Evolutionary conservation across 2,888 invertebrate genomes (phyloP).

Genomic region (Drosophila heteroneura): DNA sequence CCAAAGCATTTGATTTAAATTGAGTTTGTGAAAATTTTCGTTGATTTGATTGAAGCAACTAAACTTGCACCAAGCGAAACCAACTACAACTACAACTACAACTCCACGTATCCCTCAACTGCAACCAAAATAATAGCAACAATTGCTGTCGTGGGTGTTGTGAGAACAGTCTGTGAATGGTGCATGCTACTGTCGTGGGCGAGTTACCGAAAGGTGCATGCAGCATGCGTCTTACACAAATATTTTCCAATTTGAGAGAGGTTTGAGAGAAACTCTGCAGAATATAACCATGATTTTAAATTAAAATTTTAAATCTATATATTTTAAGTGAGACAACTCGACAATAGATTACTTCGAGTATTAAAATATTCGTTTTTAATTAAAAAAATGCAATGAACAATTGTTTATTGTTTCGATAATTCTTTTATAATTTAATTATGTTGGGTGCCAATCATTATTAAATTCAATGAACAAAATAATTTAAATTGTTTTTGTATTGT

Average conservation of each 20-base stretch:
- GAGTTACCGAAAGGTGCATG: constrained; percentile 14
- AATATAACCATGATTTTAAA: background rate
- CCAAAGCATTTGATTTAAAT: constrained; percentile 81
- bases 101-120: background rate
- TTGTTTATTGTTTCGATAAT: background rate
- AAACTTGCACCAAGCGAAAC: constrained; percentile 71
- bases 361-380: background rate
- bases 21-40: constrained; percentile 80
- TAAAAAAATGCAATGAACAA: background rate
- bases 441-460: background rate
- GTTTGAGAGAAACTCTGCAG: background rate
- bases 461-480: background rate
- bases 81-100: constrained; percentile 41
- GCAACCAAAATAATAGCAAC: constrained; percentile 11
- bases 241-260: background rate
- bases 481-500: background rate
- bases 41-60: constrained; percentile 81
- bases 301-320: background rate
- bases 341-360: background rate
- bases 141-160: constrained; percentile 21
- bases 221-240: background rate
- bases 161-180: constrained; percentile 7
- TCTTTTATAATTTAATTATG: background rate
- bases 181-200: constrained; percentile 28
- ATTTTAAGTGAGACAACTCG: background rate